phyloP scores from a whole-genome alignment of 2,888 invertebrate species.

The Merodon equestris region DNA sequence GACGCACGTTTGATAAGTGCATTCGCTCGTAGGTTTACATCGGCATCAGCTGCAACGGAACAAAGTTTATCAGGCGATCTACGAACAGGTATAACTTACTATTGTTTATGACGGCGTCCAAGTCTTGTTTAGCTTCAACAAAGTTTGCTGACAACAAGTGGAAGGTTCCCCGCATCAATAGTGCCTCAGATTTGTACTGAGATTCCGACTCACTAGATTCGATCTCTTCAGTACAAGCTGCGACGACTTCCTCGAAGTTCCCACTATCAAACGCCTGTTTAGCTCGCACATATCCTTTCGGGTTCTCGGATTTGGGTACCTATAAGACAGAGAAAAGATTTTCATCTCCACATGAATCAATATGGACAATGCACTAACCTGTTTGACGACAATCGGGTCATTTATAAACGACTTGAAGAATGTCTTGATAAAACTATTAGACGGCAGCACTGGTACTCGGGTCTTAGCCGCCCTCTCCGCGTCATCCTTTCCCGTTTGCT shows the following conservation, averaged over 20 bases:
- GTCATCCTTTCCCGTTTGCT: conserved; percentile 84
- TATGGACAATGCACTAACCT: conserved; percentile 73
- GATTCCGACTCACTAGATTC: conserved; percentile 82
- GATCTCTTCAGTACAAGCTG: conserved; percentile 89
- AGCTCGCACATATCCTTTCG: conserved; percentile 85
- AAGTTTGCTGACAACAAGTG: conserved; percentile 88
- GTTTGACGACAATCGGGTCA: conserved; percentile 86
- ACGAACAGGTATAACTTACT: conserved; percentile 70
- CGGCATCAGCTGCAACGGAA: conserved; percentile 78
- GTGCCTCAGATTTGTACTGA: conserved; percentile 84
- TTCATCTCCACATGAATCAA: conserved; percentile 67
- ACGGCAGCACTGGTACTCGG: conserved; percentile 88
- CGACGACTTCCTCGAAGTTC: conserved; percentile 88
- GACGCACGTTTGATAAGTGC: conserved; percentile 93
- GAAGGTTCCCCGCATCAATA: conserved; percentile 91
- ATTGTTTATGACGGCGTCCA: conserved; percentile 85
- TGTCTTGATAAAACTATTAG: conserved; percentile 90
- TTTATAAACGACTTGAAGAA: conserved; percentile 93
- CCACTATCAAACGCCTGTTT: conserved; percentile 84
- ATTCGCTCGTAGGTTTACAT: conserved; percentile 86
- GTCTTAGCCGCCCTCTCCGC: conserved; percentile 87
- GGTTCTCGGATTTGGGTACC: conserved; percentile 66
- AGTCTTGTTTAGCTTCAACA: conserved; percentile 85
- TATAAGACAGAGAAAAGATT: conserved; percentile 73
- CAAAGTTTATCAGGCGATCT: not conserved